Conservation (phyloP, 2,113 vertebrate genomes). For the Sinocyclocheilus rhinocerous region DNA sequence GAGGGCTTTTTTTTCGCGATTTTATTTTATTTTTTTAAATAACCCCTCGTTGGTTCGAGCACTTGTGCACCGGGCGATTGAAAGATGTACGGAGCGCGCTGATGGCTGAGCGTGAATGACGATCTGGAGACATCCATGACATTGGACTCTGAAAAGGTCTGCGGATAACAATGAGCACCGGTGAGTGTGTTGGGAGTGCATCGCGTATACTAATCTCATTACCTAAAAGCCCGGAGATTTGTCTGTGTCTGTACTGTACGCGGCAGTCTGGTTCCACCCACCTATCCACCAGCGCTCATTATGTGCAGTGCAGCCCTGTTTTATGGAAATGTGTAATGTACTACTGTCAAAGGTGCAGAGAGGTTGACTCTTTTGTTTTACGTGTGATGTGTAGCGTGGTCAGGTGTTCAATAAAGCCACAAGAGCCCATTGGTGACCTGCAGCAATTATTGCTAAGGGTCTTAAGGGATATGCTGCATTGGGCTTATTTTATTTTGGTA, state of each 20-base stretch:
- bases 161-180: slow-evolving; percentile 59
- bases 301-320: slow-evolving; percentile 51
- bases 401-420: too few species aligned
- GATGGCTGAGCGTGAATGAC: slow-evolving; percentile 50
- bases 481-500: too few species aligned
- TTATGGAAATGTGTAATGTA: not conserved
- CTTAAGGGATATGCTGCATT: too few species aligned
- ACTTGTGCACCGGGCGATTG: slow-evolving; percentile 2
- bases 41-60: not conserved
- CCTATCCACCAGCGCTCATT: slow-evolving; percentile 38
- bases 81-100: not conserved
- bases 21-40: not conserved
- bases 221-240: not conserved
- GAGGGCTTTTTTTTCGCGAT: not conserved
- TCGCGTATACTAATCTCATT: not conserved
- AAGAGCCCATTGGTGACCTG: not conserved
- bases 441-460: not conserved
- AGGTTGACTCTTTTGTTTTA: not conserved
- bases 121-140: slow-evolving; percentile 44
- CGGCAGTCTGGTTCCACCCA: not conserved
- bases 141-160: slow-evolving; percentile 18
- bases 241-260: not conserved
- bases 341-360: not conserved
- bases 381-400: not conserved
- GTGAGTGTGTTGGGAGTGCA: slow-evolving; percentile 48